Evolutionary conservation across 2,888 invertebrate species (phyloP), one percentile per base, ranked within the genome.

Genomic region (Beris chalybata): DNA sequence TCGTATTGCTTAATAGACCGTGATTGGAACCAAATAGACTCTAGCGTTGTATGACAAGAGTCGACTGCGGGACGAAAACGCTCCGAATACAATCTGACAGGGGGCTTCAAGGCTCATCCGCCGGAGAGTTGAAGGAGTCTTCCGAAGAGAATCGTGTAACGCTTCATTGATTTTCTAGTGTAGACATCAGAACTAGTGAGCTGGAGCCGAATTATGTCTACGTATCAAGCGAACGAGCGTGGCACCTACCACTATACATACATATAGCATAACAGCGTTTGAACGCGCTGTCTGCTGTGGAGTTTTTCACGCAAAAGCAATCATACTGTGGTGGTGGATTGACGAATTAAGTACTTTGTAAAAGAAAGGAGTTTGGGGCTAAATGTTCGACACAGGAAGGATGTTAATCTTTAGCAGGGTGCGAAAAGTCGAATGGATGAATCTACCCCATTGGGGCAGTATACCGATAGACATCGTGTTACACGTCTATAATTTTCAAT

Each of bases 1-100:
- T 55, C 64, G 66, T 67, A 69, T 66, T 67, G 67, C 66, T 69
- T 69, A 69, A 69, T 69, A 69, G 69, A 69, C 69, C 69, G 59
- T 69, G 69, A 69, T 69, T 69, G 66, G 66, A 65, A 66, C 64
- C 65, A 64, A 69, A 69, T 66, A 69, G 66, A 69, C 57, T 58
- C 50, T 38, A 50, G 48, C 65, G 38, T 44, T 65, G 55, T 57
- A 57, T 65, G 57, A 65, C 65, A 65, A 65, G 56, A 65, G 11
- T 56, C 50, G 65, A 57, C 47, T 45, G 32, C 50, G 50, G 22
- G 61, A 61, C 50, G 57, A 65, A 50, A 55, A 47, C 38, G 54
- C 43, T 30, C 43, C 52, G 53, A 29, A 45, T 44, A 38, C 45
- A 53, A 64, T 52, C 30, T 22, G 53, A 38, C 53, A 53, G 53